Percentiles rank a stretch among this genome's conserved stretches.
Evolutionary conservation across 2,113 vertebrate species (phyloP).

Genomic region (Brachypodius melanocephalos): DNA sequence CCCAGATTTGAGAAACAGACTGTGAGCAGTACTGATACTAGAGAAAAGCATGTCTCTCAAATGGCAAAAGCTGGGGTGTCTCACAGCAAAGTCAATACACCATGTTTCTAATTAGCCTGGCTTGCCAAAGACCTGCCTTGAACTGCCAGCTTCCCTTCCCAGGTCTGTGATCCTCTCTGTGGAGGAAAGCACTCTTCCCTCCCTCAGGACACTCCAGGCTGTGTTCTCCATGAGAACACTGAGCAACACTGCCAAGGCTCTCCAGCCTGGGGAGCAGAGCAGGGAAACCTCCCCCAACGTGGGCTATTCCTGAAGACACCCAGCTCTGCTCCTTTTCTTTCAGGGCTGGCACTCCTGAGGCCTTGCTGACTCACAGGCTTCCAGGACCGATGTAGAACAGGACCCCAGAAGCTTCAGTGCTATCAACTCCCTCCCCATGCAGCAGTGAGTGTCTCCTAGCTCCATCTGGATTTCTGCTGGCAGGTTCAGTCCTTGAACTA

Average conservation of each 20-base stretch:
- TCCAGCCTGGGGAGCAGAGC: neutral
- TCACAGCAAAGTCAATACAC: neutral
- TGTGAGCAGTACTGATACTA: neutral
- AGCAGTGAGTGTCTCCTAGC: neutral
- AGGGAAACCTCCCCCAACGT: accelerated
- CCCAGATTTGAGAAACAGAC: conserved; percentile 31
- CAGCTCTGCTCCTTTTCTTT: neutral
- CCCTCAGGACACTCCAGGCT: neutral
- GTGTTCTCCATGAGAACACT: neutral
- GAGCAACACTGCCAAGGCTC: neutral
- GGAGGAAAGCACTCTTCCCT: neutral
- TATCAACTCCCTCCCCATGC: neutral
- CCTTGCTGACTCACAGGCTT: neutral
- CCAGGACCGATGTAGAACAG: neutral
- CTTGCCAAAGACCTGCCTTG: neutral
- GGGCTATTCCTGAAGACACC: neutral
- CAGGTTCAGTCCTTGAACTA: neutral
- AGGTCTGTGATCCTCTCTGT: neutral
- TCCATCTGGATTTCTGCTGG: neutral
- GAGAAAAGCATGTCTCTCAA: neutral
- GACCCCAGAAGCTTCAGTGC: neutral
- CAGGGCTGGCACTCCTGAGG: neutral
- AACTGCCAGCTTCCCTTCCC: conserved; percentile 6
- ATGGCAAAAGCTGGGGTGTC: conserved; percentile 2
- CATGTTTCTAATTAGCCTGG: neutral